Evolutionary conservation across 2,888 invertebrate genomes (phyloP).

Genomic region (Cantharis rustica): DNA sequence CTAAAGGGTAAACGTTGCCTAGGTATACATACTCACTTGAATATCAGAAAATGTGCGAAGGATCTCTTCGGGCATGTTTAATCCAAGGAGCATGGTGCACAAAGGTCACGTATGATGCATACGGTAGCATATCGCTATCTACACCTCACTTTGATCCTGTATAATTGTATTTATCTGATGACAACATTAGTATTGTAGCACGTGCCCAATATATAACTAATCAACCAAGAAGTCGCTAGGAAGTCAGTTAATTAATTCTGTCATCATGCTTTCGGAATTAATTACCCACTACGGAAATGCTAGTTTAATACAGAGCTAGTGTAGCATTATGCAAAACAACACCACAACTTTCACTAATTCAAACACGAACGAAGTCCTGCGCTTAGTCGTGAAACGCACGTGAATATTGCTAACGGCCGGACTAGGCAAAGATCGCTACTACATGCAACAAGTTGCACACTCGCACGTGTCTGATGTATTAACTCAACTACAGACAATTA

Average conservation of each 20-base stretch:
- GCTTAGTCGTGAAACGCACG: conserved; percentile 26
- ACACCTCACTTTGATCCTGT: conserved; percentile 36
- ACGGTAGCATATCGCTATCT: conserved; percentile 49
- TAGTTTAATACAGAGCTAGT: conserved; percentile 19
- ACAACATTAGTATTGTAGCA: conserved; percentile 25
- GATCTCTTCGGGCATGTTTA: conserved; percentile 52
- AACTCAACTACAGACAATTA: conserved; percentile 39
- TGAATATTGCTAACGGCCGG: conserved; percentile 23
- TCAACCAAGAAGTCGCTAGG: conserved; percentile 29
- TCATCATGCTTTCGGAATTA: conserved; percentile 27
- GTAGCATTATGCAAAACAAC: conserved; percentile 25
- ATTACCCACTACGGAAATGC: conserved; percentile 22
- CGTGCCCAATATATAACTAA: conserved; percentile 29
- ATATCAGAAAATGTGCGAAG: conserved; percentile 50
- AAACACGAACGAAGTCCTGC: conserved; percentile 22
- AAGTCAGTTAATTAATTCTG: conserved; percentile 29
- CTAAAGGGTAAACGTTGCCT: neutral
- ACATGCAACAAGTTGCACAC: conserved; percentile 45
- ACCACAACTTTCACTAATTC: conserved; percentile 27
- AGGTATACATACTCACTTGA: conserved; percentile 43
- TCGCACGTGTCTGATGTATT: conserved; percentile 42
- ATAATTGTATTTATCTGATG: conserved; percentile 36
- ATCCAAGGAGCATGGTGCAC: conserved; percentile 43
- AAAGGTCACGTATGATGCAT: conserved; percentile 50
- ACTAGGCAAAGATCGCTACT: conserved; percentile 18